Evolutionary conservation across 2,888 invertebrate species (phyloP).

Genomic region (Imbricaverruca yamaguchii): DNA sequence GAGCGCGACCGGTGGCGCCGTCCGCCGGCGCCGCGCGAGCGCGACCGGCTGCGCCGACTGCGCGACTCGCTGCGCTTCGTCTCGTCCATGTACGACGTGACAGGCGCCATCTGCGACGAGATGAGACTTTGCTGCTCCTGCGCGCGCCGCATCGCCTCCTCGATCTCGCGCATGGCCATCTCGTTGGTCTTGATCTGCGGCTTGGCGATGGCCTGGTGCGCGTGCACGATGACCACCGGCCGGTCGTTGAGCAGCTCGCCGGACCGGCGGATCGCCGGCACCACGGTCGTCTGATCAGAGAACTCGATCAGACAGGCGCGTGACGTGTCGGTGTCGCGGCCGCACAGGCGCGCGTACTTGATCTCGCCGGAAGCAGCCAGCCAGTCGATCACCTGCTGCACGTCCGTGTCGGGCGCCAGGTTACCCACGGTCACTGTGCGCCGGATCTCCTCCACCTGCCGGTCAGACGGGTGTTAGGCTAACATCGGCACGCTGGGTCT

Average conservation of each 20-base stretch:
- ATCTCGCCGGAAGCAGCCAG: constrained; percentile 80
- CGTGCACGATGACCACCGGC: constrained; percentile 62
- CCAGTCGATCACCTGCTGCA: constrained; percentile 82
- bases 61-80: constrained; percentile 55
- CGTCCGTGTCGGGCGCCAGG: constrained; percentile 54
- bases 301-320: constrained; percentile 87
- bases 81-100: constrained; percentile 48
- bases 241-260: constrained; percentile 61
- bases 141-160: constrained; percentile 93
- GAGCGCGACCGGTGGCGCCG: constrained; percentile 48
- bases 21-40: constrained; percentile 53
- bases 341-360: constrained; percentile 78
- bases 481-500: background rate
- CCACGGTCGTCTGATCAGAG: constrained; percentile 79
- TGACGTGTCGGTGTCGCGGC: constrained; percentile 67
- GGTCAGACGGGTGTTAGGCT: constrained; percentile 39
- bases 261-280: constrained; percentile 73
- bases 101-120: constrained; percentile 10
- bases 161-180: constrained; percentile 89
- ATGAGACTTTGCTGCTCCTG: constrained; percentile 93
- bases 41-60: constrained; percentile 65
- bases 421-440: constrained; percentile 83
- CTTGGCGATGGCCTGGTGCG: constrained; percentile 74
- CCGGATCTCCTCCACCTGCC: constrained; percentile 90
- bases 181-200: constrained; percentile 93